Conservation (phyloP, 2,888 invertebrate species). For the Pseudococcus jackbeardsleyi region DNA sequence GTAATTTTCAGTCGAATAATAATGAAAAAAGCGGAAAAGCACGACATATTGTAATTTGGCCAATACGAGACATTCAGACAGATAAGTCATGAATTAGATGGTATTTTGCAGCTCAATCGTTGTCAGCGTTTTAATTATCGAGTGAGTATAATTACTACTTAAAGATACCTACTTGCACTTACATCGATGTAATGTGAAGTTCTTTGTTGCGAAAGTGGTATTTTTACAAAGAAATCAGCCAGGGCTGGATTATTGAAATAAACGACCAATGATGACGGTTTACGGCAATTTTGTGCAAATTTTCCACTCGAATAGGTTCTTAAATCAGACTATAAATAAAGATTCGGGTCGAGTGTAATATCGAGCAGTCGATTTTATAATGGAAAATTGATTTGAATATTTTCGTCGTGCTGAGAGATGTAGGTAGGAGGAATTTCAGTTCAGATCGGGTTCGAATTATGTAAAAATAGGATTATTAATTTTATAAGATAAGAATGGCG, state of each 20-base stretch:
- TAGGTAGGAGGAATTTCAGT: too few species aligned
- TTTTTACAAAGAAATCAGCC: too few species aligned
- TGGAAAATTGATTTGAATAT: not conserved
- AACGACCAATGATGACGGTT: not conserved
- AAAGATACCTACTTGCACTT: not conserved
- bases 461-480: too few species aligned
- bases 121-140: conserved; percentile 30
- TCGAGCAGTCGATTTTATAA: conserved; percentile 1
- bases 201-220: too few species aligned
- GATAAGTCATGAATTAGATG: conserved; percentile 57
- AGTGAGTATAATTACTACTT: conserved; percentile 3
- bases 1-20: conserved; percentile 51
- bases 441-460: too few species aligned
- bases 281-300: conserved; percentile 21
- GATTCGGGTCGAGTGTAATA: not conserved
- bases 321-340: conserved; percentile 2
- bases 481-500: too few species aligned
- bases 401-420: not conserved
- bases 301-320: not conserved
- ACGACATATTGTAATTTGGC: conserved; percentile 56
- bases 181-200: too few species aligned
- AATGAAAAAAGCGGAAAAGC: conserved; percentile 60
- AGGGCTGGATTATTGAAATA: not conserved
- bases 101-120: conserved; percentile 31
- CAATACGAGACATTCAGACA: not conserved